phyloP scores from a whole-genome alignment of 2,113 vertebrate species.

The Lates calcarifer region DNA sequence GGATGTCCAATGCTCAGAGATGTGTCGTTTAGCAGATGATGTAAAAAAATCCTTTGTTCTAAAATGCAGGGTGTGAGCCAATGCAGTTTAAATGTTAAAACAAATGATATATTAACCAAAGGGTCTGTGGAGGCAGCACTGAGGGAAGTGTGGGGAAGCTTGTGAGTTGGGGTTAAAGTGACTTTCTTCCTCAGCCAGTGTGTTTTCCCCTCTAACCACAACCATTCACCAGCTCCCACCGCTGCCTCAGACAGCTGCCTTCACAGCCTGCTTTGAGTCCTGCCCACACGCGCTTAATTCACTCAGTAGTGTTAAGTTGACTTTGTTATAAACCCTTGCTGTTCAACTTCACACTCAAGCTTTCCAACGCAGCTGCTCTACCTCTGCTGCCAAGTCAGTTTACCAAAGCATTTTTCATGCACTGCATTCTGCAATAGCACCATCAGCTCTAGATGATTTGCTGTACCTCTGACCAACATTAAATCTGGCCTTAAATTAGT shows the following conservation, averaged over 20 bases:
- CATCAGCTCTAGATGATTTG: conserved; percentile 31
- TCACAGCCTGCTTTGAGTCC: conserved; percentile 70
- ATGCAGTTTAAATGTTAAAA: conserved; percentile 31
- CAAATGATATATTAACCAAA: neutral
- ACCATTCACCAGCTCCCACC: conserved; percentile 24
- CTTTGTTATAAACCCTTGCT: conserved; percentile 63
- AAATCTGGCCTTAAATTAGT: conserved; percentile 41
- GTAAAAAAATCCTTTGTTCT: conserved; percentile 25
- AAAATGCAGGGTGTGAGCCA: conserved; percentile 3
- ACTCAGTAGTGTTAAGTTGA: conserved; percentile 69
- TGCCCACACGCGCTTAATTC: conserved; percentile 75
- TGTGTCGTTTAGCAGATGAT: conserved; percentile 2
- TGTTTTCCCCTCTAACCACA: conserved; percentile 36
- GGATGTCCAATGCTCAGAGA: conserved; percentile 35
- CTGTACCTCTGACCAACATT: conserved; percentile 30
- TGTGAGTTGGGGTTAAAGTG: conserved; percentile 43
- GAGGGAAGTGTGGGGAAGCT: conserved; percentile 5
- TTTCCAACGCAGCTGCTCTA: conserved; percentile 76
- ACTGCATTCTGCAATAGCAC: conserved; percentile 22
- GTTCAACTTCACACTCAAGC: conserved; percentile 71
- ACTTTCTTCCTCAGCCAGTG: conserved; percentile 11
- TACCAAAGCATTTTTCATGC: conserved; percentile 40
- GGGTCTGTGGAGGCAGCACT: conserved; percentile 7
- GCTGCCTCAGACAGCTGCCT: conserved; percentile 73
- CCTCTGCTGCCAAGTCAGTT: conserved; percentile 68